A percentile compares a stretch with the other conserved stretches of the same genome.
These are phyloP conservation scores for Coleophora deauratella DNA, from an alignment of 2,888 invertebrate species.

Conservation along the genomic window DNA sequence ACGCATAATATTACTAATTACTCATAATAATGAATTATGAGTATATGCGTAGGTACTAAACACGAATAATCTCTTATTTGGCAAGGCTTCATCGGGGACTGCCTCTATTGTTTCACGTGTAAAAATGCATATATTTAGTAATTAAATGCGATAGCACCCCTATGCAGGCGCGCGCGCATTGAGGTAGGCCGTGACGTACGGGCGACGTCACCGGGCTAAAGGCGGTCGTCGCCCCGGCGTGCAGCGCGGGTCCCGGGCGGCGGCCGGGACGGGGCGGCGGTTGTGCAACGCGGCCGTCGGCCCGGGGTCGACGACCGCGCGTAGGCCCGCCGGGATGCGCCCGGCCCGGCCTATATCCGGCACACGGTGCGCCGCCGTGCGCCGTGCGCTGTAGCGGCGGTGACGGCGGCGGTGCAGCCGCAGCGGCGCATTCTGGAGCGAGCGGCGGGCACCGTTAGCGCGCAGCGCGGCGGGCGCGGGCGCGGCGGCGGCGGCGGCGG, in stretches of 20 bases:
- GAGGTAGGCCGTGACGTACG: constrained; percentile 75
- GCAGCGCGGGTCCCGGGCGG: constrained; percentile 42
- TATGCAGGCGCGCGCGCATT: constrained; percentile 69
- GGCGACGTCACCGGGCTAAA: constrained; percentile 60
- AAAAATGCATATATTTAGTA: no score
- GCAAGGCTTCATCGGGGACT: no score
- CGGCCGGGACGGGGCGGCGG: constrained; percentile 37
- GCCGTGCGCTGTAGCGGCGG: constrained; percentile 44
- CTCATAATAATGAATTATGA: no score
- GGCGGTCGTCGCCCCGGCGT: constrained; percentile 47
- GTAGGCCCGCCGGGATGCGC: constrained; percentile 71
- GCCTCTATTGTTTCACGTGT: no score
- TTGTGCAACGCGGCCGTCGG: constrained; percentile 71
- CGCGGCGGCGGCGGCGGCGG: constrained; percentile 45
- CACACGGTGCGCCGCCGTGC: constrained; percentile 68
- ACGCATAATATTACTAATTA: no score
- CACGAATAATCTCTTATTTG: no score
- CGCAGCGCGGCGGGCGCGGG: constrained; percentile 39
- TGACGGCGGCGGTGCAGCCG: constrained; percentile 51
- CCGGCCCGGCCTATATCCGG: constrained; percentile 75
- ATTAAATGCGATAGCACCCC: constrained; percentile 61
- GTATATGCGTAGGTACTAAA: no score
- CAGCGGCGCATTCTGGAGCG: constrained; percentile 72
- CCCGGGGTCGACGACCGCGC: constrained; percentile 68
- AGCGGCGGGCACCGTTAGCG: constrained; percentile 69